These are phyloP conservation scores for Pseudochirops cupreus DNA, from an alignment of 2,797 vertebrate species.

Conservation along the genomic window DNA sequence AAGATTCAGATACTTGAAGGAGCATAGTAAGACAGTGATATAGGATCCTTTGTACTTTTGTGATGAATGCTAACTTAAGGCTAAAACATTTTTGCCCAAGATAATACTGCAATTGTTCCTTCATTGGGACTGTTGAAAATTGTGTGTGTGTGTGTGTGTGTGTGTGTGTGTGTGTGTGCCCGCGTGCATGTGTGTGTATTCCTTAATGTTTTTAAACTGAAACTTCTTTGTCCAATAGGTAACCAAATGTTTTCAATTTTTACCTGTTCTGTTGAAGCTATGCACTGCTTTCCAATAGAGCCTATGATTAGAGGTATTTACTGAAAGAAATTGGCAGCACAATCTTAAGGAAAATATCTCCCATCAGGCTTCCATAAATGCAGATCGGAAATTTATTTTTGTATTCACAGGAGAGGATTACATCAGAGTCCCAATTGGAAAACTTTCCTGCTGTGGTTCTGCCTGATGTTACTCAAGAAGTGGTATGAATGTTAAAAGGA, in stretches of 20 bases:
- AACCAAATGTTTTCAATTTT: constrained; percentile 65
- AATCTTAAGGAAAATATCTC: constrained; percentile 70
- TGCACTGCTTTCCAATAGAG: constrained; percentile 24
- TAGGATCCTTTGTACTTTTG: constrained; percentile 66
- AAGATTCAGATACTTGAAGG: constrained; percentile 66
- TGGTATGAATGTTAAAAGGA: constrained; percentile 60
- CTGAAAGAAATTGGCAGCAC: constrained; percentile 56
- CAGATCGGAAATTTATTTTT: constrained; percentile 77
- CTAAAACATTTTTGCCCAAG: neutral
- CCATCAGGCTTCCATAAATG: constrained; percentile 66
- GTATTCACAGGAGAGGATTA: constrained; percentile 70
- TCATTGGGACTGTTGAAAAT: constrained; percentile 57
- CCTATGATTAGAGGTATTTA: constrained; percentile 62
- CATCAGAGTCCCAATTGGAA: constrained; percentile 47
- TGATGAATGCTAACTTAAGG: constrained; percentile 46
- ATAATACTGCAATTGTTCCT: constrained; percentile 54
- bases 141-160: too few species aligned
- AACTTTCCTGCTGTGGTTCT: constrained; percentile 61
- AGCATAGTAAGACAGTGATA: constrained; percentile 61
- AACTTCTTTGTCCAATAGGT: constrained; percentile 47
- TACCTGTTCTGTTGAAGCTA: constrained; percentile 57
- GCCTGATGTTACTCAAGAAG: constrained; percentile 54
- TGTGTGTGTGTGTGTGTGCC: too few species aligned
- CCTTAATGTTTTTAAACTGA: constrained; percentile 55
- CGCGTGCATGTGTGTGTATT: neutral